A percentile compares a stretch with the other conserved stretches of the same genome.
These are phyloP conservation scores for Lepeophtheirus salmonis DNA, from an alignment of 1,140 invertebrate species.

Conservation along the genomic window DNA sequence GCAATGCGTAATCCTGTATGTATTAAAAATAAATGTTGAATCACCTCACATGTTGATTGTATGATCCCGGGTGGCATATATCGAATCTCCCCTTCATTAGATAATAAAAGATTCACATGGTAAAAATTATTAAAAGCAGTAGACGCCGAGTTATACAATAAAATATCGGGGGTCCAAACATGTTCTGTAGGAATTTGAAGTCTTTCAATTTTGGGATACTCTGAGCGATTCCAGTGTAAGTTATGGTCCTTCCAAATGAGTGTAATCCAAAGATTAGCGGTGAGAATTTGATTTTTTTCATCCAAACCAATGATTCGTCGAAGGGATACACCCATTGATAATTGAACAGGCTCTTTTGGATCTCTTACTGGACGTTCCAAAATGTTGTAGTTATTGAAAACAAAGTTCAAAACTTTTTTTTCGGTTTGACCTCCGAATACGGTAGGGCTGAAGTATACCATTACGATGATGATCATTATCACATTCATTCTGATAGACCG, in stretches of 20 bases:
- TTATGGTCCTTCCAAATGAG: conserved; percentile 6
- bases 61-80: conserved; percentile 9
- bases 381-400: conserved; percentile 31
- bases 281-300: conserved; percentile 21
- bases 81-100: neutral
- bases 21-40: too few species aligned
- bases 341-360: conserved; percentile 28
- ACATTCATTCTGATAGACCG: neutral
- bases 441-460: too few species aligned
- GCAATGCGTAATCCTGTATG: too few species aligned
- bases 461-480: neutral
- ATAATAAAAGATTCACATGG: conserved; percentile 1
- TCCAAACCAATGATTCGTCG: conserved; percentile 37
- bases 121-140: neutral
- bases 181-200: conserved; percentile 37
- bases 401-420: conserved; percentile 25
- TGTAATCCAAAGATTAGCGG: conserved; percentile 20
- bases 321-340: conserved; percentile 31
- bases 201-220: conserved; percentile 29
- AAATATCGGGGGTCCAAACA: conserved; percentile 39
- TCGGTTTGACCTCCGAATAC: conserved; percentile 25
- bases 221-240: conserved; percentile 7
- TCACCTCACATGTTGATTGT: conserved; percentile 10
- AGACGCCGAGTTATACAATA: conserved; percentile 20
- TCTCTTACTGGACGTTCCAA: conserved; percentile 33